Evolutionary conservation across 2,113 vertebrate genomes (phyloP).

Genomic region (Anoura caudifer): DNA sequence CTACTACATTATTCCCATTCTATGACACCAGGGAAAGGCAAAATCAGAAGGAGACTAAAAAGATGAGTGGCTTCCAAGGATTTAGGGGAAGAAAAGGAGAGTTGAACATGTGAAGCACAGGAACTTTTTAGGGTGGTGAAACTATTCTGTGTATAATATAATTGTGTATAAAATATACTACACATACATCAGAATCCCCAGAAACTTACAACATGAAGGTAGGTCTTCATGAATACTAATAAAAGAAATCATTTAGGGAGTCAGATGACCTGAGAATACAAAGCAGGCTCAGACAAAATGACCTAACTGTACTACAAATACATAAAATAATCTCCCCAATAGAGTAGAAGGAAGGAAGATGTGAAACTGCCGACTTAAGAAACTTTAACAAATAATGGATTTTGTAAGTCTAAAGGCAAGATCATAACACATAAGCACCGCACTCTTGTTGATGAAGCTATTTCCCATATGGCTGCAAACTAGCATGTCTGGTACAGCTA

Average conservation of each 20-base stretch:
- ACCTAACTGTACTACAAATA: neutral
- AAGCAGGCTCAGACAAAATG: neutral
- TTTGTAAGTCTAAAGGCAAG: neutral
- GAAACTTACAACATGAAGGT: neutral
- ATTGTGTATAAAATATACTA: neutral
- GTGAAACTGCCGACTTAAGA: neutral
- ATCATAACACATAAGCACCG: neutral
- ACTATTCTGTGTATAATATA: neutral
- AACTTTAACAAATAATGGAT: neutral
- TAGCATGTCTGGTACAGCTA: neutral
- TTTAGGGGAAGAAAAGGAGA: neutral
- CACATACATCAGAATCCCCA: neutral
- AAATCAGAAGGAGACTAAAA: neutral
- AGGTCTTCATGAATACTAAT: neutral
- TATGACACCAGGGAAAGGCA: neutral
- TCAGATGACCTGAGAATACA: neutral
- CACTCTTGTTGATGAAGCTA: neutral
- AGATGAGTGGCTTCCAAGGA: neutral
- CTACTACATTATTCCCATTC: neutral
- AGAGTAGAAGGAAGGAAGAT: neutral
- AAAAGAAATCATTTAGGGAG: neutral
- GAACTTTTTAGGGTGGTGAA: neutral
- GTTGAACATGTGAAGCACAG: neutral
- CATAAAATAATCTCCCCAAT: neutral
- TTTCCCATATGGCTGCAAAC: neutral